Evolutionary conservation across 2,888 invertebrate genomes (phyloP).

Genomic region (Lasioglossum figueresi): DNA sequence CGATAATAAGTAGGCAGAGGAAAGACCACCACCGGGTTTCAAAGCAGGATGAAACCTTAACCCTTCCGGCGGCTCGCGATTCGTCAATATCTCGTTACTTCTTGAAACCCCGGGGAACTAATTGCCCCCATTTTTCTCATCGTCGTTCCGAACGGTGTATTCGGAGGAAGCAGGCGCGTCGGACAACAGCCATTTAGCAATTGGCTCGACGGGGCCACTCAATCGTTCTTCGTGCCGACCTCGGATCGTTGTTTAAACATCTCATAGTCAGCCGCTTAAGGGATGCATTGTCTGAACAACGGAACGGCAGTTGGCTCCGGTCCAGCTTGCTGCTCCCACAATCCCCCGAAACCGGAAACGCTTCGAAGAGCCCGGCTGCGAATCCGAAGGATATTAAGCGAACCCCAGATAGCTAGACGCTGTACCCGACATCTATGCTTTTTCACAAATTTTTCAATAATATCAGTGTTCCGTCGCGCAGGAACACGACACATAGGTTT

Average conservation of each 20-base stretch:
- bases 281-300: constrained; percentile 37
- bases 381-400: constrained; percentile 59
- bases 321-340: constrained; percentile 30
- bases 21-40: neutral
- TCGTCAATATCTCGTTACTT: constrained; percentile 47
- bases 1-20: neutral
- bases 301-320: constrained; percentile 23
- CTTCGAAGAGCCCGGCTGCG: constrained; percentile 9
- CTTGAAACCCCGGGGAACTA: constrained; percentile 42
- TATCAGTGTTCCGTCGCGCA: no score
- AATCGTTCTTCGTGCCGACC: constrained; percentile 10
- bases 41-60: neutral
- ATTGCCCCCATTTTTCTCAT: constrained; percentile 53
- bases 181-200: constrained; percentile 52
- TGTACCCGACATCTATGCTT: neutral
- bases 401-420: neutral
- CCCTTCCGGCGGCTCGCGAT: constrained; percentile 6
- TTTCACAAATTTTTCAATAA: neutral
- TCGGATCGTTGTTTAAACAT: constrained; percentile 56
- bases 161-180: constrained; percentile 7
- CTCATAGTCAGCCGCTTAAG: constrained; percentile 34
- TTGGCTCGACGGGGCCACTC: constrained; percentile 38
- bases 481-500: no score
- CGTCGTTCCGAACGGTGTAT: constrained; percentile 22
- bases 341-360: constrained; percentile 38